phyloP scores from a whole-genome alignment of 2,113 vertebrate genomes.

The Hippocampus abdominalis region DNA sequence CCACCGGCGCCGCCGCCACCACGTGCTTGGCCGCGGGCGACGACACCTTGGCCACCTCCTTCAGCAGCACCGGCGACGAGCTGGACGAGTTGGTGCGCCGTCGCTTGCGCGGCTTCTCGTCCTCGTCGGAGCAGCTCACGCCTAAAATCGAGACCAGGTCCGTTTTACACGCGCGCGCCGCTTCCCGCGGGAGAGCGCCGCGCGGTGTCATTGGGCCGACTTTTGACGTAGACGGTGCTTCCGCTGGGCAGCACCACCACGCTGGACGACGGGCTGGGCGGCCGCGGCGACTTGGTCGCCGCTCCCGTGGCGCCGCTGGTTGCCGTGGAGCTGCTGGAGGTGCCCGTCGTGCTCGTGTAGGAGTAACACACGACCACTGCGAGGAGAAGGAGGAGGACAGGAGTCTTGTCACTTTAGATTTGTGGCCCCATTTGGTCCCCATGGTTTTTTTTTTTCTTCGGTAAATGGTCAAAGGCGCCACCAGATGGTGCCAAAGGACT shows the following conservation, averaged over 20 bases:
- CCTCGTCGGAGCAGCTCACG: conserved; percentile 95
- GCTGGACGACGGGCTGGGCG: conserved; percentile 93
- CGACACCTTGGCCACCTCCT: conserved; percentile 86
- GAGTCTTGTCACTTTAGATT: neutral
- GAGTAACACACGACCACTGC: conserved; percentile 97
- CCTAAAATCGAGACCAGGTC: conserved; percentile 61
- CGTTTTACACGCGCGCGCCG: neutral
- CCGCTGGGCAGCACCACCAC: conserved; percentile 96
- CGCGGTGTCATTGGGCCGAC: conserved; percentile 70
- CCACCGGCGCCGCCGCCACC: conserved; percentile 85
- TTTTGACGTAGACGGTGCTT: conserved; percentile 96
- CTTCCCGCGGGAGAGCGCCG: no score
- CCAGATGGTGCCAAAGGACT: no score
- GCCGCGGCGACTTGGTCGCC: conserved; percentile 87
- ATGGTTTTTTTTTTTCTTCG: no score
- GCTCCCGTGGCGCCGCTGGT: conserved; percentile 80
- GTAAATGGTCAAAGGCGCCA: no score
- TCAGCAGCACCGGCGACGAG: conserved; percentile 91
- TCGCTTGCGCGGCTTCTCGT: conserved; percentile 97
- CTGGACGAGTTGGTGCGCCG: conserved; percentile 93
- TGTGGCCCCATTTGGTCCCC: no score
- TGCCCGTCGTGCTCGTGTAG: conserved; percentile 94
- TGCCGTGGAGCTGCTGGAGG: conserved; percentile 83
- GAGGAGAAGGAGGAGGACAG: neutral
- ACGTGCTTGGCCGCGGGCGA: conserved; percentile 88